phyloP scores from a whole-genome alignment of 1,140 invertebrate species.

The Lanistes nyassanus region DNA sequence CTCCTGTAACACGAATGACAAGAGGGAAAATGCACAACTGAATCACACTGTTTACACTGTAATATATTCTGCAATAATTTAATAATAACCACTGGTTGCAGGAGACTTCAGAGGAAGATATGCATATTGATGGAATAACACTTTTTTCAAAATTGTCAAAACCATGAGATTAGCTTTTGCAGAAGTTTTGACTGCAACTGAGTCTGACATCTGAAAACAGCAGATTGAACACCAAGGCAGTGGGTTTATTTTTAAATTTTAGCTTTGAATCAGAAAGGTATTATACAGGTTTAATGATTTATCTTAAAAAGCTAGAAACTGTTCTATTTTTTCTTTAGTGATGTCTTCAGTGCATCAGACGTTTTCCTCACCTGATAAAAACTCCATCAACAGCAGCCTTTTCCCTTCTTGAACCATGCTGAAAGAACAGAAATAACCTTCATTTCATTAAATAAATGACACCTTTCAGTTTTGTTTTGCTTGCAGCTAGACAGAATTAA shows the following conservation, averaged over 20 bases:
- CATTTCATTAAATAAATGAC: neutral
- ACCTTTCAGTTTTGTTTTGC: neutral
- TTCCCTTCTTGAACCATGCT: constrained; percentile 67
- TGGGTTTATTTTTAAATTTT: too few relatives aligned
- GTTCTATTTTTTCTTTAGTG: neutral
- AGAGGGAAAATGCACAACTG: constrained; percentile 13
- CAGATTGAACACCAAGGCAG: too few relatives aligned
- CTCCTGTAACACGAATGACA: constrained; percentile 69
- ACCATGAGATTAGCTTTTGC: too few relatives aligned
- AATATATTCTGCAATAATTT: too few relatives aligned
- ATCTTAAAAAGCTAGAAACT: neutral
- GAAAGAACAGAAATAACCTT: constrained; percentile 26
- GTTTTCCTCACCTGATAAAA: constrained; percentile 75
- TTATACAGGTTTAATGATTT: neutral
- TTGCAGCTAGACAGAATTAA: neutral
- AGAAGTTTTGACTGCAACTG: too few relatives aligned
- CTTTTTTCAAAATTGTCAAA: too few relatives aligned
- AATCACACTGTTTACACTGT: too few relatives aligned
- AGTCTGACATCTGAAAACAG: too few relatives aligned
- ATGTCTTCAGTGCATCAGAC: neutral
- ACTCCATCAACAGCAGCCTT: constrained; percentile 87
- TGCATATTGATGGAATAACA: too few relatives aligned
- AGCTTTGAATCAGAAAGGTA: neutral
- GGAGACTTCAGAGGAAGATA: too few relatives aligned
- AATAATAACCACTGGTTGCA: too few relatives aligned